Evolutionary conservation across 1,140 invertebrate species (phyloP).

Genomic region (Pemphigus obesinymphae): DNA sequence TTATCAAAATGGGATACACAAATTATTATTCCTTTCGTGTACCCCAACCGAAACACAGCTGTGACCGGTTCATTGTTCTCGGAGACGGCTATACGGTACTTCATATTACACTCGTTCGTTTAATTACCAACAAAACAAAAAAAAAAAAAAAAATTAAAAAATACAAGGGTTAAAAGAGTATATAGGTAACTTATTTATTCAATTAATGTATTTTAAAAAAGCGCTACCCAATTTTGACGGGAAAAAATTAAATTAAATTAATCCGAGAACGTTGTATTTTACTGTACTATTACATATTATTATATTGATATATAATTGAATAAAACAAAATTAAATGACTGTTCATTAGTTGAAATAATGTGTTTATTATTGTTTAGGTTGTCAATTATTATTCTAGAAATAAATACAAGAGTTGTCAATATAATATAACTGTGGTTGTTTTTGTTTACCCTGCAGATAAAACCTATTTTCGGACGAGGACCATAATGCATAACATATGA

Average conservation of each 20-base stretch:
- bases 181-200: not conserved
- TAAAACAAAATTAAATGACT: conserved; percentile 19
- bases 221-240: not conserved
- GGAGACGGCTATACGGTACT: too few species aligned
- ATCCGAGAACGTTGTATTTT: not conserved
- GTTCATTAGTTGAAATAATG: conserved; percentile 32
- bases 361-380: conserved; percentile 38
- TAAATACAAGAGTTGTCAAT: conserved; percentile 37
- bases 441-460: not conserved
- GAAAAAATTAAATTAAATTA: not conserved
- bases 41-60: too few species aligned
- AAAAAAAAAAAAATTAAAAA: not conserved
- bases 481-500: too few species aligned
- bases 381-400: conserved; percentile 42
- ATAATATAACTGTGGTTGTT: not conserved
- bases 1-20: too few species aligned
- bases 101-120: too few species aligned
- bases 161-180: conserved; percentile 8
- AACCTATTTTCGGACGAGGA: too few species aligned
- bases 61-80: too few species aligned
- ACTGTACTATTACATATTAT: not conserved
- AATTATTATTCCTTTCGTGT: too few species aligned
- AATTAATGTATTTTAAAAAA: not conserved
- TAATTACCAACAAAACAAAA: too few species aligned
- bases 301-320: not conserved